These are phyloP conservation scores for Scrobipalpa costella DNA, from an alignment of 2,888 invertebrate genomes.

Conservation along the genomic window DNA sequence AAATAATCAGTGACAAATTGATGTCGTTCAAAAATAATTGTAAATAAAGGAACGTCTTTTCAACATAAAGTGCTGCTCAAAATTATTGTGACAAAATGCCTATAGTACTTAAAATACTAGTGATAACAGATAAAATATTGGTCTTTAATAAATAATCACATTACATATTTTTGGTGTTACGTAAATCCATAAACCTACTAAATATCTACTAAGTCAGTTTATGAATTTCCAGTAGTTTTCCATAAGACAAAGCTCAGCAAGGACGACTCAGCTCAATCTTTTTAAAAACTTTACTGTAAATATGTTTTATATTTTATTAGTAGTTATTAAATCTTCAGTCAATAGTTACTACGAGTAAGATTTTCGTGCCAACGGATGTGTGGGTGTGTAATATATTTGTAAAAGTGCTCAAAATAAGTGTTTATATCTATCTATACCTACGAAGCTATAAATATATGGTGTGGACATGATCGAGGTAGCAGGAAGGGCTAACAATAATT, in stretches of 20 bases:
- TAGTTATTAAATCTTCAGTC: conserved; percentile 2
- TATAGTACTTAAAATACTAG: too few species aligned
- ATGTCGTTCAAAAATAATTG: too few species aligned
- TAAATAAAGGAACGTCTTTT: too few species aligned
- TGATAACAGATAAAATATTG: not conserved
- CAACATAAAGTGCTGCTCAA: too few species aligned
- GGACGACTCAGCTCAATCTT: too few species aligned
- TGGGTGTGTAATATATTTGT: conserved; percentile 56
- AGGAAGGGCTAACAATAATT: conserved; percentile 63
- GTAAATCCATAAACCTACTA: not conserved
- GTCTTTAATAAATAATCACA: not conserved
- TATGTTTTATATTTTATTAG: not conserved
- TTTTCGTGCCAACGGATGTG: conserved; percentile 52
- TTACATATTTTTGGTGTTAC: not conserved
- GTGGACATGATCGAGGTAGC: conserved; percentile 63
- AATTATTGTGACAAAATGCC: too few species aligned
- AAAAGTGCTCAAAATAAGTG: conserved; percentile 54
- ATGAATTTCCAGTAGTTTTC: not conserved
- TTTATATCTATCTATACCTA: conserved; percentile 40
- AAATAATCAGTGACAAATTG: too few species aligned
- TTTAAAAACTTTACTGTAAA: not conserved
- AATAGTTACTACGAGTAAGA: conserved; percentile 23
- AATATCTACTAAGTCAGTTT: not conserved
- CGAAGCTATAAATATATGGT: conserved; percentile 44
- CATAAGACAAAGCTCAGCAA: not conserved